Conservation (phyloP, 2,113 vertebrate genomes). For the Marmota monax region DNA sequence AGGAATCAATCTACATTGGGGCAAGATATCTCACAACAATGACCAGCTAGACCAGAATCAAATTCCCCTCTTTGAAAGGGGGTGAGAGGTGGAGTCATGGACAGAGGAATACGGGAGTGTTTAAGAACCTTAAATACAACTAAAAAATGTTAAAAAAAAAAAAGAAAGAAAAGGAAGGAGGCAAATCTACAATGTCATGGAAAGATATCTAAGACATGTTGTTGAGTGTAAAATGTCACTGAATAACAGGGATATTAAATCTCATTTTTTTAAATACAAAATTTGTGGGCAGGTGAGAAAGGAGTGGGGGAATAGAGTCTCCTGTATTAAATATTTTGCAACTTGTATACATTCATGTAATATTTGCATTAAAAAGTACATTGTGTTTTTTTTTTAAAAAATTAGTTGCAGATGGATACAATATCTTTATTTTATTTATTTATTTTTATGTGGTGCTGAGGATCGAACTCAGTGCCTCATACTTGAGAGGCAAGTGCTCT, state of each 20-base stretch:
- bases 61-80: not conserved
- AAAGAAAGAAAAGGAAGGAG: too few relatives aligned
- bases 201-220: too few relatives aligned
- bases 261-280: conserved; percentile 36
- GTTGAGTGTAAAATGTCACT: too few relatives aligned
- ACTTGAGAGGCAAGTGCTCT: too few relatives aligned
- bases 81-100: not conserved
- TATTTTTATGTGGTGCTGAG: too few relatives aligned
- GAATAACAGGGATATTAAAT: too few relatives aligned
- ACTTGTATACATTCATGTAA: not conserved
- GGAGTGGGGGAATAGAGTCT: not conserved
- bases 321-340: conserved; percentile 50
- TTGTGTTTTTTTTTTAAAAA: too few relatives aligned
- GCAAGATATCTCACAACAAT: conserved; percentile 31
- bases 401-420: too few relatives aligned
- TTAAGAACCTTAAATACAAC: not conserved
- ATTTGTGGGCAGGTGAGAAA: conserved; percentile 6
- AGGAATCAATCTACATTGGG: not conserved
- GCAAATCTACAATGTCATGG: too few relatives aligned
- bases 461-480: too few relatives aligned
- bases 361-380: not conserved
- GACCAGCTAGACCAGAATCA: not conserved
- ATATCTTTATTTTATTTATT: too few relatives aligned
- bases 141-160: too few relatives aligned
- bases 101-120: not conserved